phyloP scores from a whole-genome alignment of 2,888 invertebrate genomes.

The Priocnemis perturbator region DNA sequence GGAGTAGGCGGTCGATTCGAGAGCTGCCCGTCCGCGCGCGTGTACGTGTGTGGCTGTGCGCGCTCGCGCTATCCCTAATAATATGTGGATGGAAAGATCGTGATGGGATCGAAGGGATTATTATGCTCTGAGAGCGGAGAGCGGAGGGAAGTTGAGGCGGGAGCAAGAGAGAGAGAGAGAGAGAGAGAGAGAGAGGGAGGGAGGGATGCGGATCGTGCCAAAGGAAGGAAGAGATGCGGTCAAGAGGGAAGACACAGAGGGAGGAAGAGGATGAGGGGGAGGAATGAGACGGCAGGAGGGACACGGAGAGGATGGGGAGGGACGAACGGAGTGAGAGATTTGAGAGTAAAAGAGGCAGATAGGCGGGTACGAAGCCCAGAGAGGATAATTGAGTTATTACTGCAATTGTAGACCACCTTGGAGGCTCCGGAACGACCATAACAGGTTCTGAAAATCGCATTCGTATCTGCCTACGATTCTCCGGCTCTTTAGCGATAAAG shows the following conservation, averaged over 20 bases:
- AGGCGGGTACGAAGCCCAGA: constrained; percentile 72
- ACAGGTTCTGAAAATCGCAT: constrained; percentile 73
- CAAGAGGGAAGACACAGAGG: constrained; percentile 14
- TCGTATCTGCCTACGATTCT: constrained; percentile 69
- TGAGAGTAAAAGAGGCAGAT: constrained; percentile 74
- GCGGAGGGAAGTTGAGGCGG: constrained; percentile 27
- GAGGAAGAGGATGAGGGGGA: constrained; percentile 17
- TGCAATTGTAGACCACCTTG: constrained; percentile 76
- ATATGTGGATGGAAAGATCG: constrained; percentile 70
- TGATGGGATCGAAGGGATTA: constrained; percentile 72
- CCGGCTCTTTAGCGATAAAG: constrained; percentile 70
- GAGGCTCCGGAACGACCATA: constrained; percentile 73
- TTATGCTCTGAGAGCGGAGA: constrained; percentile 54
- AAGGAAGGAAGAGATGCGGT: constrained; percentile 7
- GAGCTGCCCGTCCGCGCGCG: constrained; percentile 21
- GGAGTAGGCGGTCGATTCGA: constrained; percentile 18
- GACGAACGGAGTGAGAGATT: constrained; percentile 71
- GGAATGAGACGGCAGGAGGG: constrained; percentile 26
- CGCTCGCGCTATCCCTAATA: constrained; percentile 57
- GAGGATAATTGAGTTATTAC: constrained; percentile 76
- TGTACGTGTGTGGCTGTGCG: constrained; percentile 33
- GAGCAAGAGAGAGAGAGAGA: constrained; percentile 17
- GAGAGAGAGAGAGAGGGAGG: too few relatives aligned
- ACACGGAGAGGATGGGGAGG: constrained; percentile 38
- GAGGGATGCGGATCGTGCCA: constrained; percentile 4